These are phyloP conservation scores for Adelges cooleyi DNA, from an alignment of 1,140 invertebrate genomes.

Conservation along the genomic window DNA sequence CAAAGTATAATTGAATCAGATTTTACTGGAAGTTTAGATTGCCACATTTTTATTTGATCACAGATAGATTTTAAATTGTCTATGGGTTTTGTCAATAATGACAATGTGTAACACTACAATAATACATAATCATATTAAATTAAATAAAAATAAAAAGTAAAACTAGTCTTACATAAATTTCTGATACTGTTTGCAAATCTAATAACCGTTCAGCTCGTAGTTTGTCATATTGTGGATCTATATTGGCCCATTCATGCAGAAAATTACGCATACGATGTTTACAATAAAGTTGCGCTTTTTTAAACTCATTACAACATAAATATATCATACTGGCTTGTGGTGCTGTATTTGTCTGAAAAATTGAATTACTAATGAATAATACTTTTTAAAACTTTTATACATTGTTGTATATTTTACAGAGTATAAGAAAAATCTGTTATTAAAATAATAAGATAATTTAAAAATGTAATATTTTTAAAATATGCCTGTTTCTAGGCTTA, in stretches of 20 bases:
- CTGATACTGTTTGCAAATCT: neutral
- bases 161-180: neutral
- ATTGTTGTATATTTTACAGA: too few species aligned
- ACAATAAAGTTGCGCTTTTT: neutral
- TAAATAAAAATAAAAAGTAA: neutral
- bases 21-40: neutral
- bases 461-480: too few species aligned
- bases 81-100: neutral
- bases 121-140: neutral
- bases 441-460: too few species aligned
- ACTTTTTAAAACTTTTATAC: too few species aligned
- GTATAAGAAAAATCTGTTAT: too few species aligned
- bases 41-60: neutral
- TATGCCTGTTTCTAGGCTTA: too few species aligned
- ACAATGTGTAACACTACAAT: neutral
- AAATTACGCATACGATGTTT: neutral
- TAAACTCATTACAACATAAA: constrained; percentile 4
- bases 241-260: neutral
- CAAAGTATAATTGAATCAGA: neutral
- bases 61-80: neutral
- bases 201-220: neutral
- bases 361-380: neutral
- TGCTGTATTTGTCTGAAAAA: neutral
- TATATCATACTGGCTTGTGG: neutral
- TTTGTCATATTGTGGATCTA: neutral